phyloP scores from a whole-genome alignment of 64 coral and sea anemone genomes.

The Actinia equina region DNA sequence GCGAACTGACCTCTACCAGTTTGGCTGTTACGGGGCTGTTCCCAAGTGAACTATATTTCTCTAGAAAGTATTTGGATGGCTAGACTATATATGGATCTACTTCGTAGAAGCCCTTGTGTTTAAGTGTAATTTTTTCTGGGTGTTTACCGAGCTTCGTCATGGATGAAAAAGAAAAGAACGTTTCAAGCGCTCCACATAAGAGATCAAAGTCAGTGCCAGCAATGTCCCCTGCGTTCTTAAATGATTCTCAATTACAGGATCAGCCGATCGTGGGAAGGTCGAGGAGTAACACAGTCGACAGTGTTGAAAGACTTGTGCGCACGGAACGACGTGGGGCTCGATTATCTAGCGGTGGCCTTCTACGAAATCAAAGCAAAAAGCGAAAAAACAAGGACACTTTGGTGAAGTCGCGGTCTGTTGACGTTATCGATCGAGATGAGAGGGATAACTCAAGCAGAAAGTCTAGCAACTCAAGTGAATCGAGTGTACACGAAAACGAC shows the following conservation, averaged over 20 bases:
- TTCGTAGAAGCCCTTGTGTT: background rate
- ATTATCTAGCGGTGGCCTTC: constrained; percentile 2
- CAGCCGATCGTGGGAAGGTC: background rate
- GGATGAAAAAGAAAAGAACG: background rate
- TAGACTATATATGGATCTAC: background rate
- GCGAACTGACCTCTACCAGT: background rate
- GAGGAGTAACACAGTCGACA: background rate
- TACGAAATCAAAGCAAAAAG: constrained; percentile 24
- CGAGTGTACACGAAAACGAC: background rate
- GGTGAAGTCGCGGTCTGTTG: constrained; percentile 6
- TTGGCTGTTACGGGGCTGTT: background rate
- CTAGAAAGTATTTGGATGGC: background rate
- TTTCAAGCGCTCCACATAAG: background rate
- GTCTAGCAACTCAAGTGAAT: constrained; percentile 3
- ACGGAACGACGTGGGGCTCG: background rate
- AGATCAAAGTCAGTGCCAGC: constrained; percentile 14
- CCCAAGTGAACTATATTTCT: background rate
- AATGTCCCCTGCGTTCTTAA: background rate
- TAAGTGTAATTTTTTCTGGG: background rate
- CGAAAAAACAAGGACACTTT: background rate
- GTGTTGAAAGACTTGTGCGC: background rate
- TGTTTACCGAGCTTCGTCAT: background rate
- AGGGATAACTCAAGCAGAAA: constrained; percentile 6
- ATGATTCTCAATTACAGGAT: constrained; percentile 12
- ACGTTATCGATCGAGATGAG: background rate